Base-by-base conservation (phyloP, 2,888 invertebrate genomes). In the Eupithecia dodoneata region DNA sequence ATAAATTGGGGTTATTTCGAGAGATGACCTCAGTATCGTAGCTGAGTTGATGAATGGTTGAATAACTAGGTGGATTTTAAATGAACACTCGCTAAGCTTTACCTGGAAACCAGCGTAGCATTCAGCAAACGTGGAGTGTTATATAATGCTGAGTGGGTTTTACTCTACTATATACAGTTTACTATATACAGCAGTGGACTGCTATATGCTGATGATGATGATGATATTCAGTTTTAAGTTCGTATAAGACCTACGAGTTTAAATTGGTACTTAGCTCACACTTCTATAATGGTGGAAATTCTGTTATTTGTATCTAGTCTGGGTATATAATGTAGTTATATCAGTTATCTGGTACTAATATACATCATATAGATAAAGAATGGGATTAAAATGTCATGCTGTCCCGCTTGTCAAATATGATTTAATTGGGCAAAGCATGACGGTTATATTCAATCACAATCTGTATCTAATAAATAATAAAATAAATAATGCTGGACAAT, bases 1-100 rank as follows among this genome's bases (percentile, higher is more conserved):
- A 47, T 49, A 70, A 70, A 70, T 70, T 70, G 70, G 71, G 71
- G 55, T 55, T 41, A 55, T 71, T 52, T n/a, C 2, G 52, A 52
- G 69, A 71, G 18, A n/a, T 59, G 44, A 49, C 73, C 45, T 10
- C 13, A 73, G 72, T 18, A 66, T 41, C 55, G 12, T 44, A 45
- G 30, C 30, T 30, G 30, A 30, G 59, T 52, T 41, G 66, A 42
- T 42, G 42, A 66, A 66, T n/a, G 45, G 70, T 70, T 47, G 47
- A 49, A 47, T 70, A 47, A 70, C 47, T 18, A 30, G 30, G n/a
- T 47, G 45, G 18, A 47, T 18, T 47, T 69, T 18, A 70, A 70
- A 47, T 12, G n/a, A 45, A 18, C 59, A 30, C 63, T 63, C 10
- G 12, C 18, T 63, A 63, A 12, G 18, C 63, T 63, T 63, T 4